Base-by-base conservation (phyloP, 1,140 invertebrate species). In the Drosophila quadrilineata region DNA sequence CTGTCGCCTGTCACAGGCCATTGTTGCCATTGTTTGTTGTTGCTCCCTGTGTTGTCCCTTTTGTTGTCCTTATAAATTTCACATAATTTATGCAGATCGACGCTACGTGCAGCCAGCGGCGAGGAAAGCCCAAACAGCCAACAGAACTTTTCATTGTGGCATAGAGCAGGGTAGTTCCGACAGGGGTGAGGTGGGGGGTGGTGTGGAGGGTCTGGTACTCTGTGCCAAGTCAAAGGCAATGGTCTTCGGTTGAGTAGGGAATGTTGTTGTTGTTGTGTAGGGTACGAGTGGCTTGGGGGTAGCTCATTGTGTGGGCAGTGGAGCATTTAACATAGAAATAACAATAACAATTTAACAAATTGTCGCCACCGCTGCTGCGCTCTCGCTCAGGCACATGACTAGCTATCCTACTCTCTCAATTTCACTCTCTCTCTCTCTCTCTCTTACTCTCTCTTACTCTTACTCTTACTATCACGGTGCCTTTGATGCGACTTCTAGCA, bases 331-430 rank as follows among this genome's bases (percentile, higher is more conserved):
- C 79, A 85, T 85, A 85, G 79, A 85, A 85, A 85, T 85, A 85
- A 85, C 74, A 85, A 85, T 85, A 85, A 85, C 79, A 85, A 85
- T 85, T 85, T 85, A 85, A 85, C 74, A 85, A 85, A 85, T 85
- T 85, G 79, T 85, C 79, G 79, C 79, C 79, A 79, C 49, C 68
- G 63, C 31, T 49, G 6, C 24, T 24, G 43, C 22, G 21, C 57
- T 43, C 21, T 33, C 48, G 21, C 31, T 19, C 46, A 24, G 24
- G n/a, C 38, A 52, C n/a, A 21, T 6, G 8, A 1, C 6, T 54
- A 21, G 19, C 6, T 28, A 16, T 29, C 17, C 22, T 33, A 28
- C 17, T 12, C 46, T 4, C 9, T 52, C 38, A 16, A 3, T 33
- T 41, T 41, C 49, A n/a, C 8, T 3, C 6, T 24, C 17, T 21